phyloP scores from a whole-genome alignment of 2,113 vertebrate species.

The Cyanoliseus patagonus region DNA sequence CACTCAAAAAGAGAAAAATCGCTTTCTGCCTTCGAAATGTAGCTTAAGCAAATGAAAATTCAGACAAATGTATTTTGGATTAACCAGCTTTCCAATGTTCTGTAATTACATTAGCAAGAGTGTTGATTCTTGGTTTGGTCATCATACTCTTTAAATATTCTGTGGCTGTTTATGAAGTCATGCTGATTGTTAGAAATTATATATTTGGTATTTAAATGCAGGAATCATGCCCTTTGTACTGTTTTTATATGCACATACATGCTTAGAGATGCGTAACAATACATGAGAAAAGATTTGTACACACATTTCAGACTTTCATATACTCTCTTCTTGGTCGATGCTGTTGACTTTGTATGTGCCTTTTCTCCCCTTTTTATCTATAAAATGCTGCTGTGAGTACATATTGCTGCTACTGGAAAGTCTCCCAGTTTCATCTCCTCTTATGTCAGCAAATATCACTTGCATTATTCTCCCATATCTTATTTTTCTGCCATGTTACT shows the following conservation, averaged over 20 bases:
- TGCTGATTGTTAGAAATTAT: neutral
- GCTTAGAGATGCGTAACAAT: neutral
- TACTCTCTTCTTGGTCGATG: neutral
- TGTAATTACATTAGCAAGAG: neutral
- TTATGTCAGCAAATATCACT: neutral
- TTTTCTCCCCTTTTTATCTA: neutral
- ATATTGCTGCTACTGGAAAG: neutral
- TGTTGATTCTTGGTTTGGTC: rapidly evolving
- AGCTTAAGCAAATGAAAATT: neutral
- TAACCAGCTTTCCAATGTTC: neutral
- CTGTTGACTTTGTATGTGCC: neutral
- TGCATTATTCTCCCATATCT: neutral
- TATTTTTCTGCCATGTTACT: neutral
- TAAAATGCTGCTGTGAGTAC: neutral
- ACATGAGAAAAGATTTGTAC: neutral
- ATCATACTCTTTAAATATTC: neutral
- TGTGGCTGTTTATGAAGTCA: neutral
- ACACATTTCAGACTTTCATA: too few relatives aligned
- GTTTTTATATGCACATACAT: neutral
- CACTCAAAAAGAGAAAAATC: neutral
- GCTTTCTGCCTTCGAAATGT: neutral
- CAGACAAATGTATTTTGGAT: neutral
- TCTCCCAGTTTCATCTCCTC: neutral
- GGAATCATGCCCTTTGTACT: neutral
- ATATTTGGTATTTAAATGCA: neutral